Conservation (phyloP, 30 jellyfish, hydroid and myxozoan species). For the Turritopsis dohrnii region DNA sequence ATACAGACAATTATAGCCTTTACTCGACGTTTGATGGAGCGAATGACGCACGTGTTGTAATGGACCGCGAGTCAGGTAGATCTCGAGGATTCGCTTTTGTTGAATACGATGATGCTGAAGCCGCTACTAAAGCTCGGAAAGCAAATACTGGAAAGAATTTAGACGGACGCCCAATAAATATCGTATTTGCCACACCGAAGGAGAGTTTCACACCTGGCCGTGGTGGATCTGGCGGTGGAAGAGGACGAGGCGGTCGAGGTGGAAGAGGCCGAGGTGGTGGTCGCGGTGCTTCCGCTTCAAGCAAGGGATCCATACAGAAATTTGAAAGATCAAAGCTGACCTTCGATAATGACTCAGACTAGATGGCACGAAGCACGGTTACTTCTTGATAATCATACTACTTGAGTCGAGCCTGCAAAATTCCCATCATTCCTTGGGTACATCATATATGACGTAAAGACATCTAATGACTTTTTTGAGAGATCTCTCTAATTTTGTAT, state of each 20-base stretch:
- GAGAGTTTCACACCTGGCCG: constrained; percentile 71
- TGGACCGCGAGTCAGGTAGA: constrained; percentile 82
- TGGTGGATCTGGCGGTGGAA: constrained; percentile 66
- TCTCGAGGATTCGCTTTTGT: constrained; percentile 84
- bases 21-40: constrained; percentile 58
- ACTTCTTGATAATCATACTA: not conserved
- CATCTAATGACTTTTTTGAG: no score
- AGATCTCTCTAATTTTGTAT: no score
- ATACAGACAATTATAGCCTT: constrained; percentile 62
- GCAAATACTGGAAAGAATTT: constrained; percentile 47
- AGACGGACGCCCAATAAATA: constrained; percentile 62
- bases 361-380: not conserved
- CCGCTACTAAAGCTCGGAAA: constrained; percentile 74
- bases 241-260: constrained; percentile 64
- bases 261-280: constrained; percentile 59
- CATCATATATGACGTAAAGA: no score
- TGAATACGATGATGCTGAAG: constrained; percentile 65
- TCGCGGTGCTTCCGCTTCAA: constrained; percentile 69
- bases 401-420: not conserved
- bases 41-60: constrained; percentile 83
- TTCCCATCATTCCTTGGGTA: not conserved
- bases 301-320: constrained; percentile 82
- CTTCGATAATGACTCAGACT: constrained; percentile 69
- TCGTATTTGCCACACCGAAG: constrained; percentile 87
- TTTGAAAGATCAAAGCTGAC: constrained; percentile 79